phyloP scores from a whole-genome alignment of 2,888 invertebrate species.

The Mimas tiliae region DNA sequence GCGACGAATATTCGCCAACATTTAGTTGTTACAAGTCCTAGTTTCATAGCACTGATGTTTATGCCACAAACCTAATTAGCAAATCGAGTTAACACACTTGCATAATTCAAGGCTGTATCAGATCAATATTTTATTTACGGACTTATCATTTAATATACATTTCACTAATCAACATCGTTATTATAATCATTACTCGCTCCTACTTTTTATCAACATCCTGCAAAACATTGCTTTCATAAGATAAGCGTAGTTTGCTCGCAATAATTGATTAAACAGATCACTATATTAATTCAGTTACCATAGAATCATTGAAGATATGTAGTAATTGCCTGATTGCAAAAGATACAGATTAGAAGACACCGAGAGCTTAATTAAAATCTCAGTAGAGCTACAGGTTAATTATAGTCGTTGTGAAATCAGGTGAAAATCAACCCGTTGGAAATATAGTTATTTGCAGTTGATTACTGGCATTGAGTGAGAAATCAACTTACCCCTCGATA shows the following conservation, averaged over 20 bases:
- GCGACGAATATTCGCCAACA: neutral
- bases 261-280: slow-evolving; percentile 12
- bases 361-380: slow-evolving; percentile 5
- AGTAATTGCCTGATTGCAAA: slow-evolving; percentile 2
- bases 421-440: slow-evolving; percentile 32
- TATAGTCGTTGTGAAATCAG: slow-evolving; percentile 45
- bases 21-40: neutral
- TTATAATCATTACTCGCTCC: neutral
- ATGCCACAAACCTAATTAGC: neutral
- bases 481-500: neutral
- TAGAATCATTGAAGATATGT: slow-evolving; percentile 3
- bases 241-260: slow-evolving; percentile 8
- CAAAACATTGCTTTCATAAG: slow-evolving; percentile 12
- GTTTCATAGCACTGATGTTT: neutral
- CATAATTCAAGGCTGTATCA: neutral
- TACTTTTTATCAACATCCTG: slow-evolving; percentile 6
- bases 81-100: neutral
- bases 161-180: slow-evolving; percentile 17
- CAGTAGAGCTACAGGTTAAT: slow-evolving; percentile 32
- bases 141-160: neutral
- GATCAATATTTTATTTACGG: neutral
- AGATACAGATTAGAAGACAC: slow-evolving; percentile 1
- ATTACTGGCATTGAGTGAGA: neutral
- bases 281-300: slow-evolving; percentile 12
- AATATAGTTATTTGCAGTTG: neutral